phyloP scores from a whole-genome alignment of 2,113 vertebrate genomes.

The Percina caprodes region DNA sequence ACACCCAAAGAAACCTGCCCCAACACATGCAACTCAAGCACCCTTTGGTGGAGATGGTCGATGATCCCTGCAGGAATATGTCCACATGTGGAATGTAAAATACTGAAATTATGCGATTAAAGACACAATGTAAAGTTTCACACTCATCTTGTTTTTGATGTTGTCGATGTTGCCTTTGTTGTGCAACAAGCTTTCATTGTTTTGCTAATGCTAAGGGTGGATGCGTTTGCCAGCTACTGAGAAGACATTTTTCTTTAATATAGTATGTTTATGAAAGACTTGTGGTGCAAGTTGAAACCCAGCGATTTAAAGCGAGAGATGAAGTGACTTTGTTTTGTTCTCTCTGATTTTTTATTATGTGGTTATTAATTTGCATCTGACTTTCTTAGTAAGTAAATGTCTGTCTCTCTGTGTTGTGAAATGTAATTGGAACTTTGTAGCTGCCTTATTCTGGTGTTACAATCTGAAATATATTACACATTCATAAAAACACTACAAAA shows the following conservation, averaged over 20 bases:
- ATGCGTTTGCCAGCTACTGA: constrained; percentile 46
- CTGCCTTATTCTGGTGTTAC: constrained; percentile 14
- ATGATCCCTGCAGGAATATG: constrained; percentile 73
- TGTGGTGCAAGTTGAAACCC: constrained; percentile 42
- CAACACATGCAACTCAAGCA: constrained; percentile 32
- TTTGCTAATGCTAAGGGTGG: constrained; percentile 43
- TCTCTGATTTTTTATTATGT: constrained; percentile 49
- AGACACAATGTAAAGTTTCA: constrained; percentile 64
- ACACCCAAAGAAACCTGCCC: constrained; percentile 12
- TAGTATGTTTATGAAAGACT: constrained; percentile 28
- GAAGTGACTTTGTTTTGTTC: constrained; percentile 52
- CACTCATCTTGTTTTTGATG: constrained; percentile 62
- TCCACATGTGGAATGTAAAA: constrained; percentile 81
- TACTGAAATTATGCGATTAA: constrained; percentile 71
- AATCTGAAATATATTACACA: background rate
- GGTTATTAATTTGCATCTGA: constrained; percentile 59
- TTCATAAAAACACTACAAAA: background rate
- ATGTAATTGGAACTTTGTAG: background rate
- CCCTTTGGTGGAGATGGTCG: constrained; percentile 68
- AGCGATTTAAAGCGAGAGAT: constrained; percentile 37
- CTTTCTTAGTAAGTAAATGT: constrained; percentile 73
- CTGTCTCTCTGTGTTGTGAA: constrained; percentile 56
- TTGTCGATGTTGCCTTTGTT: constrained; percentile 63
- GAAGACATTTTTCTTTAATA: constrained; percentile 23
- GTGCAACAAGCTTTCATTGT: constrained; percentile 63